Base-by-base conservation (phyloP, 2,113 vertebrate species). In the Arenaria interpres region DNA sequence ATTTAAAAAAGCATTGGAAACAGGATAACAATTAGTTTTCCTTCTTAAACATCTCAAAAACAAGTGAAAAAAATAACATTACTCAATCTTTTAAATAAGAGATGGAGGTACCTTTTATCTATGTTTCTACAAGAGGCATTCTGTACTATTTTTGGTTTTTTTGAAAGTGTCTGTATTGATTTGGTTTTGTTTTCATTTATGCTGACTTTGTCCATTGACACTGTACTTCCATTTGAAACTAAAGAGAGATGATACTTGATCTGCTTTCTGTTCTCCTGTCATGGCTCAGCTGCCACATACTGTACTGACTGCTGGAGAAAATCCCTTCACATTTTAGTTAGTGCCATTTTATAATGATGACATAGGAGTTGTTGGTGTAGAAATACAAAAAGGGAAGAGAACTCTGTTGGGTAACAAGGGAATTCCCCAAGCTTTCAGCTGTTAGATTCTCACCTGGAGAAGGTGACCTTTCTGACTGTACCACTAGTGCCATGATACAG, bases 321-420 rank as follows among this genome's bases (percentile, higher is more conserved):
- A 78, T 94, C 27, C 41, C 89, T 87, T 59, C 46, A 50, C 24
- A 3, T 85, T 85, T 88, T 66, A 87, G 35, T 72, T 68, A 88
- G 13, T 46, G 46, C 20, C 9, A 8, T 95, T 91, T 94, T 93
- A 28, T 45, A 72, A 51, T 30, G 48, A 56, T 46, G 59, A 30
- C 2, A 0, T 35, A 72, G 33, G 57, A 76, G 4, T 77, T 86
- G 27, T 56, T 0, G 0, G 16, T 78, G 75, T 66, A 53, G 51
- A 91, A 86, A 56, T 75, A 16, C 0, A 21, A 35, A 15, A 71
- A 85, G 45, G 39, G 37, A 74, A n/a, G 41, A 64, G 21, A 64
- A 37, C 14, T 91, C 17, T 30, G 28, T 23, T 2, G 3, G 14
- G 24, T 39, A 85, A 30, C 0, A 1, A 43, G 35, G 7, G 2